Conservation (phyloP, 2,113 vertebrate genomes). For the Crypturellus undulatus region DNA sequence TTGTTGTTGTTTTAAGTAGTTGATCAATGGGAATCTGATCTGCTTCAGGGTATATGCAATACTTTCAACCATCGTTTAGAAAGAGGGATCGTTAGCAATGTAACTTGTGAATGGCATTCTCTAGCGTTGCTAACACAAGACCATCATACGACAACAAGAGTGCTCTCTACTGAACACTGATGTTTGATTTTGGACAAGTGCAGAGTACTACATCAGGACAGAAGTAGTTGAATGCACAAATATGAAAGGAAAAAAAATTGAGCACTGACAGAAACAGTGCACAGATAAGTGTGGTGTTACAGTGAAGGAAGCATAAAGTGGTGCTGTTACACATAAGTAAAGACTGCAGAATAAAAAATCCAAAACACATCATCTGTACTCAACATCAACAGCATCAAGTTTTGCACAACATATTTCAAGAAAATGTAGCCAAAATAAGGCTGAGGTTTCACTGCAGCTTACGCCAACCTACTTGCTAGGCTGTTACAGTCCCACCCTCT, state of each 20-base stretch:
- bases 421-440: background rate
- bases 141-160: background rate
- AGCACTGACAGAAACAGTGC: background rate
- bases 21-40: background rate
- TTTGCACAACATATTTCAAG: background rate
- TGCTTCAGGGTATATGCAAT: accelerated
- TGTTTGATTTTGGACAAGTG: accelerated
- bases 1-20: background rate
- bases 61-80: background rate
- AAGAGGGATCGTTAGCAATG: background rate
- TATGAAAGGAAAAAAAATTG: background rate
- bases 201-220: background rate
- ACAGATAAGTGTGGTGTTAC: background rate
- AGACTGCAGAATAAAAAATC: background rate
- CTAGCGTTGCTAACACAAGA: accelerated
- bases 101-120: background rate
- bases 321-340: background rate
- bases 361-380: background rate
- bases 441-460: slow-evolving; percentile 20
- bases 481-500: background rate
- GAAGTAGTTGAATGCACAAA: background rate
- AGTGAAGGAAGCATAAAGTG: background rate
- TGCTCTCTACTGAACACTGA: background rate
- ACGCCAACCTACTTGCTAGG: background rate
- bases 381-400: accelerated